Conservation (phyloP, 2,797 vertebrate genomes). For the Gobionotothen gibberifrons region DNA sequence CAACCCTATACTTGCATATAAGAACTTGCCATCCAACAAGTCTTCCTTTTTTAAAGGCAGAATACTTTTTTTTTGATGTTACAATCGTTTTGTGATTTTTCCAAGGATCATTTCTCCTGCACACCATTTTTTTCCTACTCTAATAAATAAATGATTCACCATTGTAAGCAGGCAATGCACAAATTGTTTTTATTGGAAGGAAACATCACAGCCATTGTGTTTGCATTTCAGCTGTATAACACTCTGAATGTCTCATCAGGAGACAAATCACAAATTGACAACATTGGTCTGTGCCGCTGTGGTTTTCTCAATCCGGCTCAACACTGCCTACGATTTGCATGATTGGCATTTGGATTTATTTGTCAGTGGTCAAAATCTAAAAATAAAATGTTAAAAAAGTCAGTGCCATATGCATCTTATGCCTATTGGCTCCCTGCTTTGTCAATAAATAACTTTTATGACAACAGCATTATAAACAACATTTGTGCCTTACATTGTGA, state of each 20-base stretch:
- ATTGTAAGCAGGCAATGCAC: slow-evolving; percentile 42
- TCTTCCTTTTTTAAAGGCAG: background rate
- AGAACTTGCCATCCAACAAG: background rate
- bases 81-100: slow-evolving; percentile 27
- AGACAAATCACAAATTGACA: slow-evolving; percentile 68
- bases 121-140: slow-evolving; percentile 27
- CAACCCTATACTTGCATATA: slow-evolving; percentile 15
- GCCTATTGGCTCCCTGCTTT: no score
- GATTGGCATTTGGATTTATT: slow-evolving; percentile 38
- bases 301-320: slow-evolving; percentile 66
- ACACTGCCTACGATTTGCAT: slow-evolving; percentile 40
- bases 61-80: slow-evolving; percentile 25
- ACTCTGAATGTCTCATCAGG: slow-evolving; percentile 69
- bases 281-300: slow-evolving; percentile 60
- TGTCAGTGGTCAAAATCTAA: slow-evolving; percentile 37
- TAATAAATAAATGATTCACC: slow-evolving; percentile 17
- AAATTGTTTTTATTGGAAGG: slow-evolving; percentile 66
- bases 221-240: slow-evolving; percentile 62
- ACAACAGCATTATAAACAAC: no score
- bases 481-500: no score
- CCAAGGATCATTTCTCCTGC: slow-evolving; percentile 31
- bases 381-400: background rate
- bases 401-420: background rate
- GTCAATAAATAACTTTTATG: no score
- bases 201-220: slow-evolving; percentile 53